Evolutionary conservation across 1,140 invertebrate genomes (phyloP), one percentile per base, ranked within the genome.

Genomic region (Tetragonula clypearis): DNA sequence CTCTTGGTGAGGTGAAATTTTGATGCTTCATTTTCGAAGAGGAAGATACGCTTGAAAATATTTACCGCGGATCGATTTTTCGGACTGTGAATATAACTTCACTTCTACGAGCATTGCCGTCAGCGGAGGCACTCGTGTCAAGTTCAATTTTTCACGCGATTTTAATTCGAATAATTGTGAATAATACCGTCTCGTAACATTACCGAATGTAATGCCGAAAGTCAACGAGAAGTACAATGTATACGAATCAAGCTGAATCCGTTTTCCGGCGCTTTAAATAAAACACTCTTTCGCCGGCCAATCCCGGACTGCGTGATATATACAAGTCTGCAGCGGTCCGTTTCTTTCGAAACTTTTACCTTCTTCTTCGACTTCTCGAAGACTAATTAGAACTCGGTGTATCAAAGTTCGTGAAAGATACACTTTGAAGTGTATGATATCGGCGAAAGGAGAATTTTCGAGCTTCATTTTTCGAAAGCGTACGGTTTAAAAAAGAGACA

Each of bases 381-480:
- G 35, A 65, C 23, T 65, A 78, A 78, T 78, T 53, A 78, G 35
- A 23, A 60, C 75, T n/a, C 9, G 0, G 21, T 60, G 60, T n/a
- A 77, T 58, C n/a, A 60, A n/a, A 77, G 75, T 77, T 77, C 35
- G 19, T 35, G 62, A 60, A 77, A 35, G 17, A 14, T 49, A 65
- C 60, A 23, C 35, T 26, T 5, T 19, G 15, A 77, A n/a, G 26
- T 9, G 17, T 60, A 35, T 14, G 56, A 41, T 49, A 77, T 30
- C 49, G 23, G 21, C 2, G n/a, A 62, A 62, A 19, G 30, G 30
- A n/a, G 35, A n/a, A 77, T 49, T 65, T 78, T 78, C 26, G n/a
- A 49, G 49, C 23, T 26, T 26, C 35, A 15, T 14, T 49, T 65
- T 56, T 49, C 58, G 19, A 69, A 79, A 69, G 30, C 5, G n/a